These are phyloP conservation scores for Bubalus kerabau DNA, from an alignment of 2,113 vertebrate genomes.

Conservation along the genomic window DNA sequence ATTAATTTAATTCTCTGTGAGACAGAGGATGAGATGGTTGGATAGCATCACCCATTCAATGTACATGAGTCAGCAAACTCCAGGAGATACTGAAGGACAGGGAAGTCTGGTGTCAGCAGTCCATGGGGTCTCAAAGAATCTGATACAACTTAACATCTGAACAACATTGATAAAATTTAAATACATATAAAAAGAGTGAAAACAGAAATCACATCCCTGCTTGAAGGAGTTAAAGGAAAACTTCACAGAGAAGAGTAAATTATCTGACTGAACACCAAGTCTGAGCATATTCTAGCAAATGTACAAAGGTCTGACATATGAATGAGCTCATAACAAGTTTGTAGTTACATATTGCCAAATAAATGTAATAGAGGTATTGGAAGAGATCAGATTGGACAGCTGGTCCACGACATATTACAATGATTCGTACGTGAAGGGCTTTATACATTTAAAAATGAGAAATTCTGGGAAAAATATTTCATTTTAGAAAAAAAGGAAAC, in stretches of 20 bases:
- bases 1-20: neutral
- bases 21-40: neutral
- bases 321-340: neutral
- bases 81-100: neutral
- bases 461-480: neutral
- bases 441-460: neutral
- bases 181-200: neutral
- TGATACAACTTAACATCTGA: neutral
- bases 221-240: neutral
- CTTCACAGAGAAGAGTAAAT: neutral
- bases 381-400: neutral
- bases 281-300: neutral
- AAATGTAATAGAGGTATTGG: neutral
- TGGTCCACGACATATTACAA: neutral
- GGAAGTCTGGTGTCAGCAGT: neutral
- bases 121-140: neutral
- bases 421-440: neutral
- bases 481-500: neutral
- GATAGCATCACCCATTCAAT: neutral
- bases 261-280: neutral
- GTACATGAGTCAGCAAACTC: neutral
- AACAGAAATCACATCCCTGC: neutral
- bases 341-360: neutral
- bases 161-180: neutral
- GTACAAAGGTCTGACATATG: neutral